Evolutionary conservation across 2,113 vertebrate genomes (phyloP), one percentile per base, ranked within the genome.

Genomic region (Echinops telfairi): DNA sequence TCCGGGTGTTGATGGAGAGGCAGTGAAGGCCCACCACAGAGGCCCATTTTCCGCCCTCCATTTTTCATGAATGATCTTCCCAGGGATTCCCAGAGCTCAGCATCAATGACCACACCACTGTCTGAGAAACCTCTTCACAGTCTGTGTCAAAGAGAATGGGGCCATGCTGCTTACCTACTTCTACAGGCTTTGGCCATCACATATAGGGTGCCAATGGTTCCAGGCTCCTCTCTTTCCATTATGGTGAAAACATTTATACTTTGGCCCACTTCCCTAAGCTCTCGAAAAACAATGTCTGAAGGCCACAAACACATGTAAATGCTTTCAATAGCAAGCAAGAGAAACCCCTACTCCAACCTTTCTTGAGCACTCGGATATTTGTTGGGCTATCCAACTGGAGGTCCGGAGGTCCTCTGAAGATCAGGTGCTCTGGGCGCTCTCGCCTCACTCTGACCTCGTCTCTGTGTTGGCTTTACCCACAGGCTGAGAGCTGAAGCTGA

Each of bases 1-100:
- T 12, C 2, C 16, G 1, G 0, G 6, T 12, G 3, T 23, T 43
- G n/a, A 0, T 17, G 53, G 11, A 85, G 7, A 43, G 11, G 8
- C 36, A 4, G 2, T 0, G 7, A 31, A 43, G 22, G 38, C 75
- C 68, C 38, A 76, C 47, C 75, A 76, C 57, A 25, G 6, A 75
- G 43, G 47, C 3, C 23, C 22, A 6, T 31, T 16, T 29, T 53
- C 64, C 23, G 0, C 0, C 4, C 22, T 16, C n/a, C 4, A 12
- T 15, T n/a, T 31, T 43, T 40, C 38, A 31, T 38, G 71, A 83
- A 10, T 81, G 17, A 23, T 58, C 31, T 16, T 70, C 38, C 25
- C 1, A 17, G 31, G 4, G 6, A 1, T 3, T n/a, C 40, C 36
- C 31, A 43, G 23, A 60, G n/a, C 43, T 71, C 19, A 66, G 64